phyloP scores from a whole-genome alignment of 2,888 invertebrate genomes.

The Alentia gelatinosa region DNA sequence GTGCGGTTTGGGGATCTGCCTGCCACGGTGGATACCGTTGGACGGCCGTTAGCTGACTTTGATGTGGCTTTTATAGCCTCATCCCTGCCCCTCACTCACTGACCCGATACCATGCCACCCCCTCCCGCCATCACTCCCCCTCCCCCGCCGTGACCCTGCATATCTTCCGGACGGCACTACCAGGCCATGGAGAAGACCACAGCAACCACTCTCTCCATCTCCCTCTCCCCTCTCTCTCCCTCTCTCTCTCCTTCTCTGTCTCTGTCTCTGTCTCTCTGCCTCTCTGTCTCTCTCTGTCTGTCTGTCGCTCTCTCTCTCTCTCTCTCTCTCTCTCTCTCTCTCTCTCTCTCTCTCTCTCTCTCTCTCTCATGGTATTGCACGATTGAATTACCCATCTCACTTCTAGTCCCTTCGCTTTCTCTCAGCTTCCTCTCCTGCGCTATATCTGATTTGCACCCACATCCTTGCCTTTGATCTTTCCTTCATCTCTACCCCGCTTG shows the following conservation, averaged over 20 bases:
- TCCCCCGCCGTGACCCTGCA: not conserved
- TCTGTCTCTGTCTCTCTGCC: not conserved
- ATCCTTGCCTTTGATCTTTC: too few relatives aligned
- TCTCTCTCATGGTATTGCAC: too few relatives aligned
- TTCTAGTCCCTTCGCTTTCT: too few relatives aligned
- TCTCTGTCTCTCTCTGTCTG: not conserved
- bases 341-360: not conserved
- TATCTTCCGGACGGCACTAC: too few relatives aligned
- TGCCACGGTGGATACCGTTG: constrained; percentile 11
- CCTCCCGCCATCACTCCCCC: not conserved
- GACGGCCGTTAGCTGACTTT: constrained; percentile 16
- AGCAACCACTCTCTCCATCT: not conserved
- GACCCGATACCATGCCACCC: not conserved
- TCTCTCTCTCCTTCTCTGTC: not conserved
- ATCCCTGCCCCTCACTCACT: constrained; percentile 1
- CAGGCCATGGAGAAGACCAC: too few relatives aligned
- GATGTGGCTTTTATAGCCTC: constrained; percentile 48
- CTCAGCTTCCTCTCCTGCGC: too few relatives aligned
- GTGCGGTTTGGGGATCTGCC: not conserved
- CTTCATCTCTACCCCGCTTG: too few relatives aligned
- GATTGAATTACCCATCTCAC: too few relatives aligned
- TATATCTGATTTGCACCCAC: too few relatives aligned
- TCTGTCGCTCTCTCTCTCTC: not conserved
- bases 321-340: not conserved
- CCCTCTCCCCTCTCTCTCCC: not conserved